Evolutionary conservation across 2,888 invertebrate species (phyloP).

Genomic region (Eupithecia dodoneata): DNA sequence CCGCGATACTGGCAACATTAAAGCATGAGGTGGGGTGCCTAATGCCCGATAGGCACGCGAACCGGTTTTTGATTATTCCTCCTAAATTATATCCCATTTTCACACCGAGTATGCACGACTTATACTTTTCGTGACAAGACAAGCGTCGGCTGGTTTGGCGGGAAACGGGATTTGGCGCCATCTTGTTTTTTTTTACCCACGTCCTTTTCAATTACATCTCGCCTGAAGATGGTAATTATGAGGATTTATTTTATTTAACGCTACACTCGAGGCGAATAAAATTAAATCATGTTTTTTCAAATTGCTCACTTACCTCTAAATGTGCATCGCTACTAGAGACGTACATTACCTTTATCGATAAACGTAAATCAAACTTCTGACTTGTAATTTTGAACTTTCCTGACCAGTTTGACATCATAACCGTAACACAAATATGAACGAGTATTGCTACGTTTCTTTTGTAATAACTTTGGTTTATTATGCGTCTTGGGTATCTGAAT

Average conservation of each 20-base stretch:
- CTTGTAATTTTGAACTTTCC: constrained; percentile 34
- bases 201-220: constrained; percentile 52
- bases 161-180: constrained; percentile 54
- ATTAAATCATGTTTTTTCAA: constrained; percentile 26
- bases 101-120: constrained; percentile 76
- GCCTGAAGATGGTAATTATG: constrained; percentile 53
- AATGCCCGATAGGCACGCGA: constrained; percentile 82
- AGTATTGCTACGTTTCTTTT: constrained; percentile 26
- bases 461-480: constrained; percentile 27
- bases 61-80: constrained; percentile 80
- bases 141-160: constrained; percentile 62
- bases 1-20: constrained; percentile 80
- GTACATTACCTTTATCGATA: constrained; percentile 35
- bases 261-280: constrained; percentile 23
- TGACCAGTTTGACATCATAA: constrained; percentile 41
- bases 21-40: constrained; percentile 76
- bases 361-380: constrained; percentile 27
- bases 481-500: constrained; percentile 18
- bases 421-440: constrained; percentile 33
- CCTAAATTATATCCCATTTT: constrained; percentile 84
- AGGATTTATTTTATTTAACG: constrained; percentile 41
- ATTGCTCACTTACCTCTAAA: constrained; percentile 34
- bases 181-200: constrained; percentile 49
- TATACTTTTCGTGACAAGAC: constrained; percentile 75
- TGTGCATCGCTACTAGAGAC: constrained; percentile 26